Base-by-base conservation (phyloP, 2,113 vertebrate species). In the Grallaria varia region DNA sequence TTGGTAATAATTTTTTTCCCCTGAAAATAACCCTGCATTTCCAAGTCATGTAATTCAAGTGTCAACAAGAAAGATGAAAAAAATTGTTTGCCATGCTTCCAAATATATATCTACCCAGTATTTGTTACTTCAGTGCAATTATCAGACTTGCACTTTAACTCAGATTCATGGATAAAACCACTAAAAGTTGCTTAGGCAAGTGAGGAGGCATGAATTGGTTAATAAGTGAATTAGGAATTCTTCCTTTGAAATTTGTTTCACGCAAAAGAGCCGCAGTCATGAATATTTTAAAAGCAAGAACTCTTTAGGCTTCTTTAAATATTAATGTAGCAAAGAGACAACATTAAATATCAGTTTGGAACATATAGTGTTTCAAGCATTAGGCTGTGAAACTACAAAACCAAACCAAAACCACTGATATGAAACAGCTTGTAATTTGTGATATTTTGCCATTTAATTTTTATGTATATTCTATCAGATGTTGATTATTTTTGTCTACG, bases 231-330 rank as follows among this genome's bases (percentile, higher is more conserved):
- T 95, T 94, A 93, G 21, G 13, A 16, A 90, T 77, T 86, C 25
- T 55, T 90, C 45, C 67, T 97, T 89, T 91, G 90, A 96, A 94
- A 90, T 94, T 91, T 80, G 24, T 92, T 96, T 88, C 81, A 96
- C 79, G 89, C 82, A 95, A 89, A 96, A 95, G 47, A 96, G 71
- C 30, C 94, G 30, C 9, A 77, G 60, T 82, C 71, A 94, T 96
- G 64, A 95, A 95, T 96, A 91, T 92, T 97, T 97, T 91, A 63
- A 75, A 96, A 79, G 45, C 24, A 72, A 95, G 79, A 47, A 88
- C 84, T 96, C 68, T 94, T 96, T 93, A 93, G 71, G 20, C 53
- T 95, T 85, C 62, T 93, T 97, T 96, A 97, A 97, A 91, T 91
- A 95, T 97, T 95, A 93, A 97, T 94, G 42, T 45, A 76, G 52